phyloP scores from a whole-genome alignment of 2,797 vertebrate genomes.

The Squalus acanthias region DNA sequence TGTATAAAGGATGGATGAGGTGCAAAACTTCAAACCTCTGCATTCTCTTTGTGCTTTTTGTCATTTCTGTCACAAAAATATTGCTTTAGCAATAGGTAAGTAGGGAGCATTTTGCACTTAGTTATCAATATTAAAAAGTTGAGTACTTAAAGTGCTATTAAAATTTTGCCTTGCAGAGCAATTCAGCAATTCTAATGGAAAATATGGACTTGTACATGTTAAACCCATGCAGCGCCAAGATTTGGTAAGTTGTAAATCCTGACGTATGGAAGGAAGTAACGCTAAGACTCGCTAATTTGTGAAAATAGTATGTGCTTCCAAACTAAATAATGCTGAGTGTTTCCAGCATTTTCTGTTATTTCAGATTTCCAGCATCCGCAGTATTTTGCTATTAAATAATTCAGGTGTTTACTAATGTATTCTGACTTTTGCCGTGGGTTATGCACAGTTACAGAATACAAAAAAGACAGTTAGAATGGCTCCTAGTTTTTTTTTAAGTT shows the following conservation, averaged over 20 bases:
- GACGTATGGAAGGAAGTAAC: background rate
- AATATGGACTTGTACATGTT: slow-evolving; percentile 99
- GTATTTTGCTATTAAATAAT: background rate
- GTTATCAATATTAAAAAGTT: background rate
- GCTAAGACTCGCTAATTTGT: background rate
- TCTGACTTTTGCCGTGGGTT: background rate
- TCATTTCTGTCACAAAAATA: background rate
- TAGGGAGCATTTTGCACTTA: background rate
- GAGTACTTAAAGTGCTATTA: background rate
- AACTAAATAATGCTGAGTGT: background rate
- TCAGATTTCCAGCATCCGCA: too few relatives aligned
- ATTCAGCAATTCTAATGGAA: slow-evolving; percentile 93
- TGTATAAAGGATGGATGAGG: background rate
- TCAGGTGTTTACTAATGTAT: background rate
- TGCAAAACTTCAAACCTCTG: background rate
- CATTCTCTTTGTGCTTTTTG: background rate
- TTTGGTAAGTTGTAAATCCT: slow-evolving; percentile 71
- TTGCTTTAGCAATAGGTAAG: background rate
- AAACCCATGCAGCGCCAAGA: slow-evolving; percentile 97
- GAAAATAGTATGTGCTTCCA: background rate
- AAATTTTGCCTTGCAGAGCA: slow-evolving; percentile 69
- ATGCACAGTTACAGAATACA: background rate
- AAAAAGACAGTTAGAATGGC: background rate
- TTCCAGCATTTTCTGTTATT: too few relatives aligned
- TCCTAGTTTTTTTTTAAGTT: background rate